Evolutionary conservation across 2,797 vertebrate species (phyloP).

Genomic region (Limnodromus scolopaceus): DNA sequence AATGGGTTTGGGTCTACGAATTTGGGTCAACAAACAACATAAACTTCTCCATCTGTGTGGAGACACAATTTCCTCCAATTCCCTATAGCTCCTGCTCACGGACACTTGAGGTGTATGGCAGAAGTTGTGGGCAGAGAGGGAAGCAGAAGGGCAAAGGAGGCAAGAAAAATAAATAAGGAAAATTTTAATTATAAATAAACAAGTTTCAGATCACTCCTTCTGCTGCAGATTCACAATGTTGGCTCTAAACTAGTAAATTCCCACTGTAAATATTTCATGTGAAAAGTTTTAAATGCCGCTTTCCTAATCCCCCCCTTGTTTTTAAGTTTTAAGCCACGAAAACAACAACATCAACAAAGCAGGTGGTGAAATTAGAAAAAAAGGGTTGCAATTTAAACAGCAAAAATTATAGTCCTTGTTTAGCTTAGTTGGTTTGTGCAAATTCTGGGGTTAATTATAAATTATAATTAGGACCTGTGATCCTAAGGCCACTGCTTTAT

Average conservation of each 20-base stretch:
- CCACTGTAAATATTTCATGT: conserved; percentile 50
- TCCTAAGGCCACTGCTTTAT: conserved; percentile 77
- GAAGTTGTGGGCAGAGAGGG: conserved; percentile 64
- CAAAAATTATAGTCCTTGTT: conserved; percentile 56
- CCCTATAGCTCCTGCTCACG: conserved; percentile 57
- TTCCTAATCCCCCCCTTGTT: conserved; percentile 42
- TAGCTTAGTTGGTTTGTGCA: conserved; percentile 62
- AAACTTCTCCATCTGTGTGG: conserved; percentile 60
- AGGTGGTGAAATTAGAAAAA: conserved; percentile 43
- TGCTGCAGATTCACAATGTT: conserved; percentile 31
- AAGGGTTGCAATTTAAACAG: conserved; percentile 36
- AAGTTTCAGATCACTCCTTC: conserved; percentile 33
- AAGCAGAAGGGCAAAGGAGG: conserved; percentile 58
- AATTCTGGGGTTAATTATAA: conserved; percentile 76
- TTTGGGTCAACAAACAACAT: conserved; percentile 52
- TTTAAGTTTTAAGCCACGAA: conserved; percentile 48
- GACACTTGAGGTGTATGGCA: conserved; percentile 46
- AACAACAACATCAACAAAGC: conserved; percentile 65
- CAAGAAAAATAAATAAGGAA: conserved; percentile 47
- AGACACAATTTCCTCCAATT: conserved; percentile 43
- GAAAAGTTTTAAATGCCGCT: conserved; percentile 60
- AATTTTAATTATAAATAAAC: conserved; percentile 46
- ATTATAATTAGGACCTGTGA: conserved; percentile 77
- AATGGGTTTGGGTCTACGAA: conserved; percentile 51
- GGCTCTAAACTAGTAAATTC: conserved; percentile 55